Percentiles rank a stretch among this genome's conserved stretches.
Conservation (phyloP, 2,888 invertebrate species). For the Ophion ellenae region DNA sequence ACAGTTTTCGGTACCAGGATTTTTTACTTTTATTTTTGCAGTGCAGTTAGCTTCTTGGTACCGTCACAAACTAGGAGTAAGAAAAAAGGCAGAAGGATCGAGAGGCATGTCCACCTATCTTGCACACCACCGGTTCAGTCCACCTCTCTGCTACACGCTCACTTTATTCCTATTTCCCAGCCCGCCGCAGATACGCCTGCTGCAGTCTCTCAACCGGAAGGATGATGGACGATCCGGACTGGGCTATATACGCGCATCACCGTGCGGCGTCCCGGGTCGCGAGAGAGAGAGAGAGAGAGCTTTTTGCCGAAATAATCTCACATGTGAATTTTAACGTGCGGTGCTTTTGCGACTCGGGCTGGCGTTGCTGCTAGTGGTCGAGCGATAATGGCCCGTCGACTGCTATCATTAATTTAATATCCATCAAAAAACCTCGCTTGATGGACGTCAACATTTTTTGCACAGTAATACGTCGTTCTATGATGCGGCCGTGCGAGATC, state of each 20-base stretch:
- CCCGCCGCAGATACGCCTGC: conserved; percentile 38
- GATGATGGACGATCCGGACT: conserved; percentile 67
- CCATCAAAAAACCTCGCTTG: conserved; percentile 54
- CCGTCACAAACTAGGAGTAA: background rate
- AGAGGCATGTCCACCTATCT: conserved; percentile 13
- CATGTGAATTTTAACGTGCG: conserved; percentile 74
- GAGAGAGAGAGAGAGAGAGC: conserved; percentile 65
- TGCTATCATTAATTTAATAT: conserved; percentile 73
- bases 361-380: conserved; percentile 52
- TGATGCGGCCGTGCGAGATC: conserved; percentile 1
- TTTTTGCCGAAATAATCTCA: conserved; percentile 78
- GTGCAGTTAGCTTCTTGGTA: background rate
- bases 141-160: conserved; percentile 17
- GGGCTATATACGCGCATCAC: conserved; percentile 38
- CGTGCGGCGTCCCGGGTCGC: conserved; percentile 21
- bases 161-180: conserved; percentile 19
- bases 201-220: conserved; percentile 52
- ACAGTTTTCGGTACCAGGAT: background rate
- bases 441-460: conserved; percentile 33
- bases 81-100: conserved; percentile 1
- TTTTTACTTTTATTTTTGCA: background rate
- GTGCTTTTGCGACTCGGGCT: conserved; percentile 51
- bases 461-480: conserved; percentile 33
- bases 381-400: conserved; percentile 73
- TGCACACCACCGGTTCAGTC: conserved; percentile 24